Evolutionary conservation across 2,797 vertebrate species (phyloP), one percentile per base, ranked within the genome.

Genomic region (Cottoperca gobio): DNA sequence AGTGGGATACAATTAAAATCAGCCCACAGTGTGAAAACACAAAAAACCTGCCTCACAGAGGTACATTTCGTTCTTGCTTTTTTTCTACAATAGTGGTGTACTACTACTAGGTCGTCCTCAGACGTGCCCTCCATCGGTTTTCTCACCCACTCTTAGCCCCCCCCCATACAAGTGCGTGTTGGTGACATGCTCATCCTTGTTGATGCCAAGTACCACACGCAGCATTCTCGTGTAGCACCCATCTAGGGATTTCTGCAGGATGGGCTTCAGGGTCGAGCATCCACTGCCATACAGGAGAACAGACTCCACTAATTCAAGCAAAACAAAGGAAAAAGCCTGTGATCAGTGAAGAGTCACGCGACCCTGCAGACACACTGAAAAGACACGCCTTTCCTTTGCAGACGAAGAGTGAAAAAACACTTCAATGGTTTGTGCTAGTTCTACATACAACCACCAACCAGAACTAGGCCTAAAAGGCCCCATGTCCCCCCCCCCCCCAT

Each of bases 361-460:
- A 86, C 73, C 69, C 48, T 71, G 80, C 57, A 80, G 76, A 82
- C 65, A 85, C 84, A 84, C 83, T 81, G 71, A 78, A 83, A 75
- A 82, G 89, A 87, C 92, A 92, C 90, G 87, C 90, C 92, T 93
- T 91, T 90, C 85, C 88, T 90, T 79, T 89, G 70, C 61, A 86
- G 79, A 50, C 76, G 75, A 84, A 87, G 78, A 93, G 92, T 90
- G 86, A 87, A 89, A 70, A 84, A 40, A 68, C 52, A 52, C 62
- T 48, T 71, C 61, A 52, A 50, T 66, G 13, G 81, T 78, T 49
- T 83, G 73, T 82, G 72, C 48, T 60, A 14, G 53, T 78, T 76
- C 58, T 84, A 64, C 76, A 79, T 37, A 80, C 75, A 79, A 73
- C 45, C 70, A 82, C 77, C n/a, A n/a, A 87, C 91, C 71, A 91